Conservation (phyloP, 2,888 invertebrate genomes). For the Heliconius charithonia region DNA sequence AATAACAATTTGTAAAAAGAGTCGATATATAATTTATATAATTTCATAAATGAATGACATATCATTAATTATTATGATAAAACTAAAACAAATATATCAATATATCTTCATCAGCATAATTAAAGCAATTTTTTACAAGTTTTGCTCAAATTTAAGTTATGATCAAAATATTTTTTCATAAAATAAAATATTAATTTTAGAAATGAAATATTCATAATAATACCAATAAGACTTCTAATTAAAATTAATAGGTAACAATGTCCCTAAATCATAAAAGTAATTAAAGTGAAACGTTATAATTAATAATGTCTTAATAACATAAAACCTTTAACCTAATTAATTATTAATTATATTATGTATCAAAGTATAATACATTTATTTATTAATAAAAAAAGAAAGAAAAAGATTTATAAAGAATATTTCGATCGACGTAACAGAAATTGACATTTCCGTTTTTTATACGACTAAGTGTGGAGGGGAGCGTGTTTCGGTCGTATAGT, state of each 20-base stretch:
- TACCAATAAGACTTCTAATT: neutral
- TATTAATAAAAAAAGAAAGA: neutral
- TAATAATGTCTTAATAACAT: neutral
- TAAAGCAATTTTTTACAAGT: no score
- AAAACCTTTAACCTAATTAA: neutral
- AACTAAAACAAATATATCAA: no score
- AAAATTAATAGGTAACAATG: neutral
- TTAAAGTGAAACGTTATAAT: neutral
- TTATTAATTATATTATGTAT: neutral
- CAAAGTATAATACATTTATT: neutral
- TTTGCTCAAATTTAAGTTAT: no score
- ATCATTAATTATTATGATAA: no score
- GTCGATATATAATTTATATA: neutral
- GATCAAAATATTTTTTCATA: no score
- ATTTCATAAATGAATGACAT: neutral
- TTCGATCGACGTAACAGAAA: constrained; percentile 56
- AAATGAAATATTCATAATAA: no score
- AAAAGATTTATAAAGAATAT: neutral
- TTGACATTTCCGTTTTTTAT: constrained; percentile 68
- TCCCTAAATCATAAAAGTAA: neutral
- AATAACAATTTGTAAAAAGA: neutral
- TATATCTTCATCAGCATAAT: neutral
- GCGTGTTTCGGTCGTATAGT: constrained; percentile 55
- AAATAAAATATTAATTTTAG: no score
- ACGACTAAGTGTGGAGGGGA: constrained; percentile 57